Base-by-base conservation (phyloP, 1,140 invertebrate species). In the Brachionus sp. region DNA sequence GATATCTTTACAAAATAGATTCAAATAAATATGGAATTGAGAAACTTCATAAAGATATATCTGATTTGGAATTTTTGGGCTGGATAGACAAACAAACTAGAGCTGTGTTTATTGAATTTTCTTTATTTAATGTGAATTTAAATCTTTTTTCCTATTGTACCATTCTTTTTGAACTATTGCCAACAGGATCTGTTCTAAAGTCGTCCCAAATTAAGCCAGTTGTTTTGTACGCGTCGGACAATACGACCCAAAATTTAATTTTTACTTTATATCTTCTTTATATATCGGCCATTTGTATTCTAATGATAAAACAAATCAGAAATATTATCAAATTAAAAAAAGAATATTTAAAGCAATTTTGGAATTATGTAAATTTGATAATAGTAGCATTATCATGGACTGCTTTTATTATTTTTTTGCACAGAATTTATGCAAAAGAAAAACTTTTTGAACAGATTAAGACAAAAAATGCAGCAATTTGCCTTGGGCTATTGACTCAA, bases 391-490 rank as follows among this genome's bases (percentile, higher is more conserved):
- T 89, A 82, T 88, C 89, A n/a, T 86, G 89, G 16, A 84, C 85
- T 3, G 87, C 86, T 12, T 87, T 90, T 42, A 85, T 86, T 25
- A 86, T 90, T 29, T 90, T 88, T 85, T 86, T 90, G 82, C 89
- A 89, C 80, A 85, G 88, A 6, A 78, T 88, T n/a, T 70, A 90
- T 29, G 85, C 86, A 5, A 88, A 87, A 9, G 86, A 87, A 10
- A 73, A 83, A n/a, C 86, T 90, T 19, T 86, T 90, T 5, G 84
- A 85, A 5, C 84, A 84, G 5, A 91, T 91, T 84, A 87, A 86
- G 44, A 85, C 86, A 16, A 89, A 89, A 5, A 90, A 90, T 84
- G 87, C 86, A 0, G 90, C 91, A 84, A 88, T 91, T 70, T 90
- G 90, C 75, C 87, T 91, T 73, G 88, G 90, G 73, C 87, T 88